These are phyloP conservation scores for Drosophila takahashii DNA, from an alignment of 1,140 invertebrate species.

Conservation along the genomic window DNA sequence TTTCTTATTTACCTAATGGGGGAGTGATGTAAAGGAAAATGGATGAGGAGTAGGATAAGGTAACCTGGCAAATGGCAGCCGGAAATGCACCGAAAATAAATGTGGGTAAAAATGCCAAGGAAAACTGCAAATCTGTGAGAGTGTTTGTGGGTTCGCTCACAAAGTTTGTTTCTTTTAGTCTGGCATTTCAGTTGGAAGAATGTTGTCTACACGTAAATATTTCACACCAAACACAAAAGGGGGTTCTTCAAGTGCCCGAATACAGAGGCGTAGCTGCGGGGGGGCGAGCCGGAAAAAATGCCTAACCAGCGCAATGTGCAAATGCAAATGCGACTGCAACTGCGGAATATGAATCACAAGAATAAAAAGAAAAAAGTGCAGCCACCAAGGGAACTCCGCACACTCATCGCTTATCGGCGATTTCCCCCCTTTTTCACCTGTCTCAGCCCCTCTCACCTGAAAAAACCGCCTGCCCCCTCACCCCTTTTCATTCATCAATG, in stretches of 20 bases:
- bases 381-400: conserved; percentile 72
- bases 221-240: conserved; percentile 59
- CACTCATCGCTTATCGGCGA: conserved; percentile 62
- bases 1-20: conserved; percentile 5
- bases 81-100: conserved; percentile 79
- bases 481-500: conserved; percentile 70
- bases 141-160: background rate
- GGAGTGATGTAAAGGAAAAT: background rate
- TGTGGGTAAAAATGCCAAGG: conserved; percentile 75
- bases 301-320: conserved; percentile 76
- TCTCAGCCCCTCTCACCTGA: background rate
- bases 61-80: conserved; percentile 57
- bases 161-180: background rate
- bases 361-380: conserved; percentile 13
- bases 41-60: conserved; percentile 11
- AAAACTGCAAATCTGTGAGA: conserved; percentile 33
- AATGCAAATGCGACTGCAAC: conserved; percentile 56
- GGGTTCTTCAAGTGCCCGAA: conserved; percentile 1
- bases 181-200: conserved; percentile 17
- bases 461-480: too few relatives aligned
- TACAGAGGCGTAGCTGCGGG: background rate
- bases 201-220: conserved; percentile 61
- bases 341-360: conserved; percentile 64
- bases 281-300: conserved; percentile 44
- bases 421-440: conserved; percentile 4